phyloP scores from a whole-genome alignment of 2,797 vertebrate genomes.

The Karalla daura region DNA sequence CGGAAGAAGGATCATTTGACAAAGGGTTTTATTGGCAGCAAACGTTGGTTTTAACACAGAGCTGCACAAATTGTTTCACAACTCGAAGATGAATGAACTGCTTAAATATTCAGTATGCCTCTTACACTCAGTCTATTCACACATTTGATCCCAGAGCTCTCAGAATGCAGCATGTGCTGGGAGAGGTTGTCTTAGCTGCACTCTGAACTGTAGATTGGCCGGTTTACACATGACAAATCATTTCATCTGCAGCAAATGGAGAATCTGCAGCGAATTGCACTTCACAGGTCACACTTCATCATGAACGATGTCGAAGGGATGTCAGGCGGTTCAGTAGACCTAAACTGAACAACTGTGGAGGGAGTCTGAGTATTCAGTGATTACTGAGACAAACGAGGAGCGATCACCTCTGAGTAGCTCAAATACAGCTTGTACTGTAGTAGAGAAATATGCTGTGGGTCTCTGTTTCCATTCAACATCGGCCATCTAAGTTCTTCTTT shows the following conservation, averaged over 20 bases:
- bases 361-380: not conserved
- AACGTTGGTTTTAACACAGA: not conserved
- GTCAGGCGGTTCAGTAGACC: not conserved
- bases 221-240: too few relatives aligned
- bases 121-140: not conserved
- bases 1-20: slow-evolving; percentile 1
- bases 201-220: slow-evolving; percentile 9
- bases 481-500: not conserved
- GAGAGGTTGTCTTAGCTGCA: slow-evolving; percentile 2
- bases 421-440: not conserved
- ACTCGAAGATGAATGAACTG: not conserved
- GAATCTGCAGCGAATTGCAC: slow-evolving; percentile 1
- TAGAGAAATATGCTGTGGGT: not conserved
- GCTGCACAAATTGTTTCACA: not conserved
- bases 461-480: not conserved
- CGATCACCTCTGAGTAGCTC: not conserved
- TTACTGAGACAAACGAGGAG: slow-evolving; percentile 13
- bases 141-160: not conserved
- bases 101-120: not conserved
- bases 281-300: not conserved
- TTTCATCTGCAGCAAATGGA: not conserved
- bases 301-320: not conserved
- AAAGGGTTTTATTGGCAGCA: not conserved
- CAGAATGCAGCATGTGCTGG: too few relatives aligned
- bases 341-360: not conserved